These are phyloP conservation scores for Brachionus rubens DNA, from an alignment of 1,140 invertebrate species.

Conservation along the genomic window DNA sequence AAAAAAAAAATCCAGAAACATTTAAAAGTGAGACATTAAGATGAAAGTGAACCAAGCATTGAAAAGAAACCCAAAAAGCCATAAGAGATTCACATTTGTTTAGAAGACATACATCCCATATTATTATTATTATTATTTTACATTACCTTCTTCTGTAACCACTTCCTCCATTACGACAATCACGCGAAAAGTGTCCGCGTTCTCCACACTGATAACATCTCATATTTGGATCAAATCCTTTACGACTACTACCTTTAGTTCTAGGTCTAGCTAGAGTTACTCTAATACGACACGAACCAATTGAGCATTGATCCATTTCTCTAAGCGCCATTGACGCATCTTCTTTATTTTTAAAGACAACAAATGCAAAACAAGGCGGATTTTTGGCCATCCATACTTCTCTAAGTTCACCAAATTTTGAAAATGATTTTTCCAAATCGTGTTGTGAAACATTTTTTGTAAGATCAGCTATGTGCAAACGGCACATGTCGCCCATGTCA, in stretches of 20 bases:
- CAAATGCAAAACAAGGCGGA: slow-evolving; percentile 60
- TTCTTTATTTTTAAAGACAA: slow-evolving; percentile 56
- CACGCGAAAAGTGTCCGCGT: slow-evolving; percentile 55
- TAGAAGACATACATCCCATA: too few species aligned
- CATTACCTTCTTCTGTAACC: slow-evolving; percentile 42
- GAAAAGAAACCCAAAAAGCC: not conserved
- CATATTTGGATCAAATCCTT: slow-evolving; percentile 52
- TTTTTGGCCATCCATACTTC: slow-evolving; percentile 59
- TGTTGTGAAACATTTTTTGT: slow-evolving; percentile 48
- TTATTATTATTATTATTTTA: not conserved
- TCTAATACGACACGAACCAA: slow-evolving; percentile 49
- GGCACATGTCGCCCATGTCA: slow-evolving; percentile 47
- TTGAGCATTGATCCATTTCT: slow-evolving; percentile 54
- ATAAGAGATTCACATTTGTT: not conserved
- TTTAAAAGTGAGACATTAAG: not conserved
- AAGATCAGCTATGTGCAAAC: slow-evolving; percentile 56
- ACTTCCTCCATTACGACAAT: slow-evolving; percentile 26
- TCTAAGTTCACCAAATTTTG: slow-evolving; percentile 56
- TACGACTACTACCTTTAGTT: slow-evolving; percentile 51
- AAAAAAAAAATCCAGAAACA: not conserved
- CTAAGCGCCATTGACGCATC: slow-evolving; percentile 56
- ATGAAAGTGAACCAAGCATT: too few species aligned
- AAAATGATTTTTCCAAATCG: slow-evolving; percentile 55
- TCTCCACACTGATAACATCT: slow-evolving; percentile 59
- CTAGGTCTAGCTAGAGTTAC: slow-evolving; percentile 56